Evolutionary conservation across 2,113 vertebrate genomes (phyloP).

Genomic region (Nothoprocta pentlandii): DNA sequence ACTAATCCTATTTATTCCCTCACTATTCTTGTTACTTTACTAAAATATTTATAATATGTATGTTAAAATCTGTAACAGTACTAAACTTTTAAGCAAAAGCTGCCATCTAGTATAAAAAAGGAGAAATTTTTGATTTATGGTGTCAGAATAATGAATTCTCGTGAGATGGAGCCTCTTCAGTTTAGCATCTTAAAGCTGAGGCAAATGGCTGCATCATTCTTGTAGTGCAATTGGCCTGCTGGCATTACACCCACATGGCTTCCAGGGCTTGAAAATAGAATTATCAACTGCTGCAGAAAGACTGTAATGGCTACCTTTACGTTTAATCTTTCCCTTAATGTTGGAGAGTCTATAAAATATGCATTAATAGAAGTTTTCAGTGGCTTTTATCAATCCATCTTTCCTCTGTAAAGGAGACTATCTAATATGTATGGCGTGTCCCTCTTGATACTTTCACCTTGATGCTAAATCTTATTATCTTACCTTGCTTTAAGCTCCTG

Average conservation of each 20-base stretch:
- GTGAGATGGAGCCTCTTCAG: slow-evolving; percentile 3
- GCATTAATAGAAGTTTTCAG: slow-evolving; percentile 78
- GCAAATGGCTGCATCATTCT: slow-evolving; percentile 23
- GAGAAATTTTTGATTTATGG: not conserved
- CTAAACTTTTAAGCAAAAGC: not conserved
- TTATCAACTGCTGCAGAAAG: slow-evolving; percentile 71
- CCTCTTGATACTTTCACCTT: slow-evolving; percentile 14
- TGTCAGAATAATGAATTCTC: not conserved
- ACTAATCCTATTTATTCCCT: not conserved
- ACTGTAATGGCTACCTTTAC: slow-evolving; percentile 75
- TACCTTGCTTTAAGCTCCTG: slow-evolving; percentile 35
- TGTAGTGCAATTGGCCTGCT: slow-evolving; percentile 70
- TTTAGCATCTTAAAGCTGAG: slow-evolving; percentile 38
- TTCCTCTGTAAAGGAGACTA: slow-evolving; percentile 64
- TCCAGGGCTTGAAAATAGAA: slow-evolving; percentile 73
- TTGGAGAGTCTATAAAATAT: slow-evolving; percentile 78
- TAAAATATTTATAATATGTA: not conserved
- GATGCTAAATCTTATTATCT: slow-evolving; percentile 33
- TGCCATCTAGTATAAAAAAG: not conserved
- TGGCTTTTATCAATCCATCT: slow-evolving; percentile 75
- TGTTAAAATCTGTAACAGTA: not conserved
- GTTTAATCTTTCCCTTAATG: slow-evolving; percentile 78
- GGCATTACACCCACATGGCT: slow-evolving; percentile 66
- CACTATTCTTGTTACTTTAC: not conserved
- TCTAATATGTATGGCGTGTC: slow-evolving; percentile 31